Percentiles rank a stretch among this genome's conserved stretches.
phyloP scores from a whole-genome alignment of 2,888 invertebrate genomes.

The Orthonychiurus folsomi region DNA sequence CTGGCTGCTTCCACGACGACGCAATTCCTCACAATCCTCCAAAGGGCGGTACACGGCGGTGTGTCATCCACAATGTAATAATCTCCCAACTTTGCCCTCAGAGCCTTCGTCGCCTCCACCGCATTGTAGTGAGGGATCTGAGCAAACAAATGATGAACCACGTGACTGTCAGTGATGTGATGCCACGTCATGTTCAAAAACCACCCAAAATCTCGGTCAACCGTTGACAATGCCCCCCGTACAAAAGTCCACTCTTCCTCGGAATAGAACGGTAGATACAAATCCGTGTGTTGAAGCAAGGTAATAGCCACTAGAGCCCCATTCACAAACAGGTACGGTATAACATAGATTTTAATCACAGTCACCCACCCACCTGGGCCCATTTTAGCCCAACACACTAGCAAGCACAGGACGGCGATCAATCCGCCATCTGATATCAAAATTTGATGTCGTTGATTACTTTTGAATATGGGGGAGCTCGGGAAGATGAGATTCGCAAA shows the following conservation, averaged over 20 bases:
- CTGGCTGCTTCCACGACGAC: slow-evolving; percentile 16
- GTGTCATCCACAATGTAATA: slow-evolving; percentile 15
- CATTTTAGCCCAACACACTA: not conserved
- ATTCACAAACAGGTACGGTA: slow-evolving; percentile 14
- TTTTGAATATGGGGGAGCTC: not conserved
- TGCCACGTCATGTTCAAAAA: slow-evolving; percentile 15
- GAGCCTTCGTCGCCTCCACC: slow-evolving; percentile 11
- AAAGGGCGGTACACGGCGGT: slow-evolving; percentile 10
- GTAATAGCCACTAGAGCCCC: slow-evolving; percentile 12
- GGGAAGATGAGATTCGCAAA: not conserved
- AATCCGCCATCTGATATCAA: not conserved
- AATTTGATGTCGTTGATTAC: not conserved
- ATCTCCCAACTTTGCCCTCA: slow-evolving; percentile 12
- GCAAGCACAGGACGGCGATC: not conserved
- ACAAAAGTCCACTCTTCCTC: slow-evolving; percentile 14
- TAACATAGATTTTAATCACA: slow-evolving; percentile 10
- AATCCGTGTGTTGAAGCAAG: slow-evolving; percentile 17
- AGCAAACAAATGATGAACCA: slow-evolving; percentile 17
- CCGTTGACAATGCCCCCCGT: slow-evolving; percentile 13
- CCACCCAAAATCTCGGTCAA: slow-evolving; percentile 15
- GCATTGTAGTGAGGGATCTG: slow-evolving; percentile 17
- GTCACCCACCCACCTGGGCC: not conserved
- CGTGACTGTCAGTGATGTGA: slow-evolving; percentile 16
- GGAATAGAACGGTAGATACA: slow-evolving; percentile 13
- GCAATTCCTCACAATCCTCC: slow-evolving; percentile 12